Conservation (phyloP, 92 coral and sea anemone species). For the Porites divaricata region DNA sequence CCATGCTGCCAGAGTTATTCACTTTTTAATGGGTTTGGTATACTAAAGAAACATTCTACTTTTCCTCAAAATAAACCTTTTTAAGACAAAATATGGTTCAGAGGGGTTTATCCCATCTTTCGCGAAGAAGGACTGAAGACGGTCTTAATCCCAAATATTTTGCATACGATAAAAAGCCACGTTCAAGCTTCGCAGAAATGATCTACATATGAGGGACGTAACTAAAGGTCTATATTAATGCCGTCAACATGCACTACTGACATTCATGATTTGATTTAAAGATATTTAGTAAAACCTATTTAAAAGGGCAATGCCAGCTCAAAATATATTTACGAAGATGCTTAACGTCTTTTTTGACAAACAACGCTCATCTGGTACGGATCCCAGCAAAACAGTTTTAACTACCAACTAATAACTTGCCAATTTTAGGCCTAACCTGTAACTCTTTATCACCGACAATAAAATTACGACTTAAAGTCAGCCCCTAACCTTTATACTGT, state of each 20-base stretch:
- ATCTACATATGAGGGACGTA: neutral
- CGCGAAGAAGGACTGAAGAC: no score
- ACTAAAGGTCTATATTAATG: neutral
- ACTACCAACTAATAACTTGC: no score
- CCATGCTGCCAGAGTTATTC: no score
- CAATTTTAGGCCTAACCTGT: no score
- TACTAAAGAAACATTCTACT: no score
- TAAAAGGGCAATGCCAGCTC: neutral
- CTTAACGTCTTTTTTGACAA: neutral
- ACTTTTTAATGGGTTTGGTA: no score
- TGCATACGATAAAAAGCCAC: neutral
- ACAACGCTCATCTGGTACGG: neutral
- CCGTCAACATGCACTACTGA: neutral
- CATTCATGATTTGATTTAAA: neutral
- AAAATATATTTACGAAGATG: neutral
- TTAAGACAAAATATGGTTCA: no score
- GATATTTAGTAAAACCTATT: constrained; percentile 7
- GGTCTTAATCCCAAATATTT: neutral
- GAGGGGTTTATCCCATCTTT: no score
- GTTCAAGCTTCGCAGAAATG: neutral
- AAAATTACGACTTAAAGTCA: neutral
- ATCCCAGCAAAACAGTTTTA: no score
- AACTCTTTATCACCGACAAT: no score
- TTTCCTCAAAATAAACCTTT: no score
- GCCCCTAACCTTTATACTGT: neutral